A percentile compares a stretch with the other conserved stretches of the same genome.
phyloP scores from a whole-genome alignment of 2,113 vertebrate species.

The Apistogramma diplotaenia region DNA sequence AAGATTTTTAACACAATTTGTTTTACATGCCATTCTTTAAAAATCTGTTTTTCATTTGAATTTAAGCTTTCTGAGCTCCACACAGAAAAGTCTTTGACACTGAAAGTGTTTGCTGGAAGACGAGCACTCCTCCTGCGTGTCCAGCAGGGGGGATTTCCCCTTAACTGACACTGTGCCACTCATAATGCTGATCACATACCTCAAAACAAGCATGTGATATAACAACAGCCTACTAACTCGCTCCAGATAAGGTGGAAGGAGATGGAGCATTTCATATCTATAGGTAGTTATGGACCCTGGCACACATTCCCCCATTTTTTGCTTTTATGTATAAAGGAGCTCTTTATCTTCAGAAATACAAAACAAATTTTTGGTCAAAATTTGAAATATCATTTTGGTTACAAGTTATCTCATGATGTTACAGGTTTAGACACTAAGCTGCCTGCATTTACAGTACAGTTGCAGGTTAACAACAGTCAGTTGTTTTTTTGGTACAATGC shows the following conservation, averaged over 20 bases:
- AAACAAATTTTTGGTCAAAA: neutral
- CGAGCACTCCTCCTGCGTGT: slow-evolving; percentile 2
- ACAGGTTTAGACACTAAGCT: neutral
- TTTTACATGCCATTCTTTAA: neutral
- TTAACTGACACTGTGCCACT: slow-evolving; percentile 29
- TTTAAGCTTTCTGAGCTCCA: neutral
- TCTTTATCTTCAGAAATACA: neutral
- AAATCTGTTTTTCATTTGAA: neutral
- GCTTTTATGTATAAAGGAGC: neutral
- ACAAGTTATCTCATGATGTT: neutral
- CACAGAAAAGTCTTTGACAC: neutral
- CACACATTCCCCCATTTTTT: neutral
- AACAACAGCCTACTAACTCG: slow-evolving; percentile 10
- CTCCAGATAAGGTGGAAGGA: too few species aligned
- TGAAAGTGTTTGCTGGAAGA: neutral
- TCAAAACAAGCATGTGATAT: slow-evolving; percentile 20
- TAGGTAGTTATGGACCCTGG: slow-evolving; percentile 4
- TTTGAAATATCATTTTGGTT: neutral
- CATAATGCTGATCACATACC: slow-evolving; percentile 23
- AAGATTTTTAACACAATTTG: neutral
- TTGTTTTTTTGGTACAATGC: neutral
- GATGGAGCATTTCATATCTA: neutral
- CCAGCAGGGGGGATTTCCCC: slow-evolving; percentile 18
- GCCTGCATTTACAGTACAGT: neutral
- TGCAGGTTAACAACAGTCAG: neutral